These are phyloP conservation scores for Myopa tessellatipennis DNA, from an alignment of 2,888 invertebrate genomes.

Conservation along the genomic window DNA sequence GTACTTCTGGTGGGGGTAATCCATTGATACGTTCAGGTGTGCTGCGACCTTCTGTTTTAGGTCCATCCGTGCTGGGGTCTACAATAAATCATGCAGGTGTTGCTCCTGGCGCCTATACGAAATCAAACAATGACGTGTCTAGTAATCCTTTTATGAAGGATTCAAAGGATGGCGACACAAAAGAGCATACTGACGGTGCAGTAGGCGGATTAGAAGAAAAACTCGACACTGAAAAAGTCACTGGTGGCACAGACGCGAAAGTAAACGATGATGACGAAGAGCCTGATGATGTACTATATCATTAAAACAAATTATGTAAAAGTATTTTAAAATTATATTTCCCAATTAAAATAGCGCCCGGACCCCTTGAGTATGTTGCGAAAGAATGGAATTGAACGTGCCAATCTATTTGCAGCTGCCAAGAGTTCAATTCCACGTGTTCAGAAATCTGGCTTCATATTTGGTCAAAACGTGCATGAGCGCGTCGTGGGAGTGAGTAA, in stretches of 20 bases:
- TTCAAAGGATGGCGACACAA: constrained; percentile 54
- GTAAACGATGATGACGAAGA: constrained; percentile 51
- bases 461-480: constrained; percentile 91
- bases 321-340: not conserved
- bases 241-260: constrained; percentile 45
- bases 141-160: constrained; percentile 65
- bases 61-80: constrained; percentile 57
- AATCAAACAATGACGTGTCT: constrained; percentile 47
- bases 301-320: not conserved
- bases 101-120: constrained; percentile 50
- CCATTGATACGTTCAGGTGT: constrained; percentile 58
- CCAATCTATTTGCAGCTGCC: constrained; percentile 63
- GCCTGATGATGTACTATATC: constrained; percentile 54
- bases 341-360: constrained; percentile 52
- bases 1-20: constrained; percentile 49
- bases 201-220: constrained; percentile 34
- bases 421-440: constrained; percentile 68
- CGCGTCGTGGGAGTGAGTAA: constrained; percentile 76
- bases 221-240: constrained; percentile 43
- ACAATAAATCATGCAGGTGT: constrained; percentile 42
- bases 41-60: constrained; percentile 62
- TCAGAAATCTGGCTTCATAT: constrained; percentile 80
- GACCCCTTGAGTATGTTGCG: constrained; percentile 64
- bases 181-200: constrained; percentile 41
- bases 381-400: constrained; percentile 65